A percentile compares a stretch with the other conserved stretches of the same genome.
phyloP scores from a whole-genome alignment of 1,140 invertebrate genomes.

The Leptinotarsa lineolata region DNA sequence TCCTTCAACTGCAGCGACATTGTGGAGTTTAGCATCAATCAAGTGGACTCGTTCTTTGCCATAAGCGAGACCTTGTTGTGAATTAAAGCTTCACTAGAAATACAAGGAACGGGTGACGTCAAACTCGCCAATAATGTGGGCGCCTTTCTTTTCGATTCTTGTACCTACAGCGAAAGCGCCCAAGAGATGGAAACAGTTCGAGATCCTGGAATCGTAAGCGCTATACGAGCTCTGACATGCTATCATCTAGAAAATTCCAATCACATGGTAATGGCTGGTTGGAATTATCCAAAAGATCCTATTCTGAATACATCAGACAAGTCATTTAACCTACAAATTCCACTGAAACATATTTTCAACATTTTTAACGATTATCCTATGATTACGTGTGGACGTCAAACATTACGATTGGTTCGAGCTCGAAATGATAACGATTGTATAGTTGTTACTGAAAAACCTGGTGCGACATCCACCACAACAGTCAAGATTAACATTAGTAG shows the following conservation, averaged over 20 bases:
- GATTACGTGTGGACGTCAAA: slow-evolving; percentile 15
- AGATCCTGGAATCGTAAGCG: slow-evolving; percentile 20
- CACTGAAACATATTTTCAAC: slow-evolving; percentile 22
- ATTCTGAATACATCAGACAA: not conserved
- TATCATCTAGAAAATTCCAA: slow-evolving; percentile 3
- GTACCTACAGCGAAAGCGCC: slow-evolving; percentile 12
- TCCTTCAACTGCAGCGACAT: slow-evolving; percentile 27
- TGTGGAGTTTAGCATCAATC: slow-evolving; percentile 30
- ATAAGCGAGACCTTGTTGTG: slow-evolving; percentile 16
- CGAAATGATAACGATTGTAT: slow-evolving; percentile 28
- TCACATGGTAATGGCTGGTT: slow-evolving; percentile 22
- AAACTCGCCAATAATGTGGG: slow-evolving; percentile 12
- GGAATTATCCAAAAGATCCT: not conserved
- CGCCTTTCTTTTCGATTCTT: slow-evolving; percentile 19
- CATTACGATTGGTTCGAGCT: slow-evolving; percentile 20
- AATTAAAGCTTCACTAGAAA: slow-evolving; percentile 20
- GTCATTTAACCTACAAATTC: slow-evolving; percentile 9
- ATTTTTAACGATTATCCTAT: slow-evolving; percentile 28
- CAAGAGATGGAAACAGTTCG: slow-evolving; percentile 17
- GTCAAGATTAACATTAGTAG: not conserved
- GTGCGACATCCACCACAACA: not conserved
- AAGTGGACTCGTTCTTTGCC: slow-evolving; percentile 19
- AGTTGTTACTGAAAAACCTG: not conserved
- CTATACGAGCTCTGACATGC: slow-evolving; percentile 20
- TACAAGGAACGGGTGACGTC: slow-evolving; percentile 10